These are phyloP conservation scores for Paedocypris sp. DNA, from an alignment of 2,113 vertebrate species.

Conservation along the genomic window DNA sequence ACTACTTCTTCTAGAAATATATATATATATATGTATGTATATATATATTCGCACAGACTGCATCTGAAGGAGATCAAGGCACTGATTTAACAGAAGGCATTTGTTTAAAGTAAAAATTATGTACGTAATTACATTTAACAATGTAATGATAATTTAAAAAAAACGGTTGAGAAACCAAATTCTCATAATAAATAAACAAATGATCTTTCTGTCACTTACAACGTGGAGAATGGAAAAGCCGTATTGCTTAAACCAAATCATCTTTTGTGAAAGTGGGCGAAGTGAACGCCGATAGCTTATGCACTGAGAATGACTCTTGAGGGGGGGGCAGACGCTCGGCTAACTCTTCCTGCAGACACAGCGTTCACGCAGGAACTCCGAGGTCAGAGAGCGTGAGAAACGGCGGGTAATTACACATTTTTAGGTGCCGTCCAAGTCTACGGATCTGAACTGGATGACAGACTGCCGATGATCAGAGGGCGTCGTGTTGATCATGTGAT, in stretches of 20 bases:
- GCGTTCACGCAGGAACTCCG: too few relatives aligned
- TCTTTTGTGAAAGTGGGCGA: neutral
- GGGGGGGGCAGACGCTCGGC: too few relatives aligned
- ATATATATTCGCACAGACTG: slow-evolving; percentile 22
- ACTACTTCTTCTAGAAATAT: slow-evolving; percentile 18
- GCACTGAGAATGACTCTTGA: slow-evolving; percentile 2
- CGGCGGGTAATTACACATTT: neutral
- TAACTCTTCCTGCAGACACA: too few relatives aligned
- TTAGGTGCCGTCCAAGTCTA: slow-evolving; percentile 45
- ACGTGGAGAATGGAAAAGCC: neutral
- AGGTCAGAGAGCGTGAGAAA: too few relatives aligned
- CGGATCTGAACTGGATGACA: slow-evolving; percentile 73
- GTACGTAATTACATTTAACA: too few relatives aligned
- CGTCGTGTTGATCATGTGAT: slow-evolving; percentile 73
- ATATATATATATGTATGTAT: neutral
- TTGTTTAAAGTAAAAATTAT: too few relatives aligned
- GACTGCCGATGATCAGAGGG: slow-evolving; percentile 65
- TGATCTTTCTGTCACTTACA: neutral
- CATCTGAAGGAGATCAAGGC: slow-evolving; percentile 40
- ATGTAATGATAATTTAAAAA: too few relatives aligned
- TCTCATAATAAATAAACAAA: slow-evolving; percentile 1
- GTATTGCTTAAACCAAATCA: neutral
- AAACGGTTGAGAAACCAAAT: too few relatives aligned
- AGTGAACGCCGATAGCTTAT: neutral
- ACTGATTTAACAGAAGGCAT: slow-evolving; percentile 35